Conservation (phyloP, 2,888 invertebrate species). For the Mylabris sibirica region DNA sequence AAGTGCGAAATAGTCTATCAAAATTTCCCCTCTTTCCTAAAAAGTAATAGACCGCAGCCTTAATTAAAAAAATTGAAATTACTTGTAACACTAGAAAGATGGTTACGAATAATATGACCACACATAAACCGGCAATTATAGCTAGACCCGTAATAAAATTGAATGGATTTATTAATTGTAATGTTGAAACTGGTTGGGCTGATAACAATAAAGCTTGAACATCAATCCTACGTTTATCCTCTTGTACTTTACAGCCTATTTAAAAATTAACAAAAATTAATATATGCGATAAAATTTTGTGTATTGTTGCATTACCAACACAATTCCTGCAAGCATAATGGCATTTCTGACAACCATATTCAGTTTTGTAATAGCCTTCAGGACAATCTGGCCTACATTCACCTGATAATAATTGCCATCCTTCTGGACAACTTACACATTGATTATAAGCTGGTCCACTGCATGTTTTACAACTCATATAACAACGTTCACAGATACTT, state of each 20-base stretch:
- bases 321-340: slow-evolving; percentile 90
- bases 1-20: too few species aligned
- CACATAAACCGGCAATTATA: slow-evolving; percentile 72
- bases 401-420: slow-evolving; percentile 83
- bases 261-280: slow-evolving; percentile 14
- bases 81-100: slow-evolving; percentile 80
- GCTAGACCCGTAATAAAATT: slow-evolving; percentile 73
- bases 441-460: slow-evolving; percentile 85
- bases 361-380: slow-evolving; percentile 83
- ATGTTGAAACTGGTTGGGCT: slow-evolving; percentile 58
- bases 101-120: slow-evolving; percentile 73
- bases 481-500: slow-evolving; percentile 82
- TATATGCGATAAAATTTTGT: slow-evolving; percentile 12
- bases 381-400: slow-evolving; percentile 88
- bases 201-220: slow-evolving; percentile 59
- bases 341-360: slow-evolving; percentile 85
- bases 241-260: slow-evolving; percentile 59
- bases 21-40: too few species aligned
- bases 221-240: slow-evolving; percentile 59
- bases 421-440: slow-evolving; percentile 82
- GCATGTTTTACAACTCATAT: slow-evolving; percentile 84
- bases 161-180: slow-evolving; percentile 63
- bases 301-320: slow-evolving; percentile 68
- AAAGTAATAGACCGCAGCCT: too few species aligned
- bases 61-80: slow-evolving; percentile 36